Evolutionary conservation across 2,888 invertebrate genomes (phyloP), one percentile per base, ranked within the genome.

Genomic region (Ptilodon capucinus): DNA sequence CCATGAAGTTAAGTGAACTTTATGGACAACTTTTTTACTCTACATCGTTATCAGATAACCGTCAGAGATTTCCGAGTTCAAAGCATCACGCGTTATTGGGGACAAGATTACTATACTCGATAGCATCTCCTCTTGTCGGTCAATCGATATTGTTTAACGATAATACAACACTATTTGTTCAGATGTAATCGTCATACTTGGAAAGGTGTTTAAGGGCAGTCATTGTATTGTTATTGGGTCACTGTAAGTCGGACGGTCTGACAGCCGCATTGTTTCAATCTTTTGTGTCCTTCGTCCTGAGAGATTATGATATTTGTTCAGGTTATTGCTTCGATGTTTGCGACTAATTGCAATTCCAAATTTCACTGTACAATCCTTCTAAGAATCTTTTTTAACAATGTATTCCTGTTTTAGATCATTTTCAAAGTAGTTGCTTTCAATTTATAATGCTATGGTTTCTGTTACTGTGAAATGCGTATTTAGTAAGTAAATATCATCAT

Each of bases 151-250:
- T 39, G 49, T 46, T 7, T 50, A 44, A 17, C 9, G 46, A 42
- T 19, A 46, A 46, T 47, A 39, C n/a, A 16, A 41, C 4, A 19
- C 38, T 65, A 44, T 65, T 62, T 53, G 47, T 48, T 48, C 64
- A 66, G 47, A 42, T 55, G 60, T 44, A 51, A 48, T 54, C 30
- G 23, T 6, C 19, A 11, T 19, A 40, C 13, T 50, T 40, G 38
- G n/a, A 59, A 59, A 38, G 48, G 50, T 55, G 55, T 51, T 47
- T 49, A 40, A 58, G 62, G 51, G 48, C 44, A 54, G 60, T 53
- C 63, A 51, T 58, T 65, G 62, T 55, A 46, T 57, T 42, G 17
- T 52, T 41, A 50, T 43, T 58, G 42, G 54, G 48, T 57, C 54
- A 65, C 19, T 18, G 41, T 48, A 52, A 48, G 45, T 52, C 48